Conservation (phyloP, 2,888 invertebrate species). For the Acronicta alni region DNA sequence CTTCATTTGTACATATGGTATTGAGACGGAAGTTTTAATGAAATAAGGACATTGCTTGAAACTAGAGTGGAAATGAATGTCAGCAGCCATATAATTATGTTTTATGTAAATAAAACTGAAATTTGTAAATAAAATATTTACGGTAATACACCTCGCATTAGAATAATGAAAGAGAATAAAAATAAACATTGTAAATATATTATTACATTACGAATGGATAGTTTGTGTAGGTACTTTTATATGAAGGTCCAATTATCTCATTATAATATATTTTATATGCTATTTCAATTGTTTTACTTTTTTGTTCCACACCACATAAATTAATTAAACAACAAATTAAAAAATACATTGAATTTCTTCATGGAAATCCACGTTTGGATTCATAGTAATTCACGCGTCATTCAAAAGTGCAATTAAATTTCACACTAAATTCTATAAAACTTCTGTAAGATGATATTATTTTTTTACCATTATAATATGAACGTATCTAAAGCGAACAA, state of each 20-base stretch:
- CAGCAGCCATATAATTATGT: slow-evolving; percentile 32
- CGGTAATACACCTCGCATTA: slow-evolving; percentile 75
- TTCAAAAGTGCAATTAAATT: no score
- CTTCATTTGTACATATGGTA: slow-evolving; percentile 26
- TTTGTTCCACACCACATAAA: not conserved
- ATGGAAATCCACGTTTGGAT: no score
- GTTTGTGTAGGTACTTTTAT: slow-evolving; percentile 39
- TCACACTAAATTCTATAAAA: no score
- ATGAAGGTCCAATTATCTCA: slow-evolving; percentile 58
- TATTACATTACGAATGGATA: slow-evolving; percentile 30
- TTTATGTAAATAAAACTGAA: slow-evolving; percentile 50
- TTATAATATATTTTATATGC: slow-evolving; percentile 62
- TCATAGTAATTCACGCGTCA: no score
- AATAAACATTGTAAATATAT: slow-evolving; percentile 71
- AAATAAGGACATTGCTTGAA: slow-evolving; percentile 16
- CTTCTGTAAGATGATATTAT: no score
- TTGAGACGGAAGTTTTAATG: slow-evolving; percentile 18
- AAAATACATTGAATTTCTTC: not conserved
- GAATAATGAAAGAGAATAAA: slow-evolving; percentile 52
- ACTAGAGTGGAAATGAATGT: slow-evolving; percentile 11
- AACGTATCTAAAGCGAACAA: slow-evolving; percentile 60
- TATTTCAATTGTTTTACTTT: slow-evolving; percentile 48
- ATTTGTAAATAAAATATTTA: slow-evolving; percentile 52
- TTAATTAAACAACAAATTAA: not conserved
- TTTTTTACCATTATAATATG: no score